Base-by-base conservation (phyloP, 2,797 vertebrate genomes). In the Microctenopoma lineatum region DNA sequence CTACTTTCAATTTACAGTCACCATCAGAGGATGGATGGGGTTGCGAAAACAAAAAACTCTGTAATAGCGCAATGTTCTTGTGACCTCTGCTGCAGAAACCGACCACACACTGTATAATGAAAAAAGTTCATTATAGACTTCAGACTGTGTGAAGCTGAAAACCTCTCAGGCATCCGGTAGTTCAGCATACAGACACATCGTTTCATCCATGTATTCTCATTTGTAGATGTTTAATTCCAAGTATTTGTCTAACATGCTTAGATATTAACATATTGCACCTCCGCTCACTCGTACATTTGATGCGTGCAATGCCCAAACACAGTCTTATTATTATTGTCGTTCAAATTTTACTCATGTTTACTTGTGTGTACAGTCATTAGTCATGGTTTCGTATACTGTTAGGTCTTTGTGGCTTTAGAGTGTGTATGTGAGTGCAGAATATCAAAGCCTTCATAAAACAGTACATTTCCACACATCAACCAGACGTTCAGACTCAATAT, bases 301-400 rank as follows among this genome's bases (percentile, higher is more conserved):
- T 80, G 57, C 75, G 73, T 80, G 59, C 44, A 14, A 3, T 27
- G 10, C 69, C 11, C 76, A 34, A 34, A 73, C 79, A 71, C 39
- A 25, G 59, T 46, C 27, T 72, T 81, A 57, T 80, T 84, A 77
- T 85, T 86, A 56, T 84, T 84, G 87, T 87, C 70, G 69, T 88
- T 90, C 50, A 87, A 88, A 80, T 84, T 87, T 82, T 66, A 79
- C 84, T 86, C 81, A 47, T 85, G 84, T 89, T 86, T 90, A 88
- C 83, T 79, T 29, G 4, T 62, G 77, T 83, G 87, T 93, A 92
- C 89, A 89, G 90, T 89, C 89, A 93, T 94, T 91, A 93, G 90
- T 94, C 93, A 94, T 83, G 87, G 91, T 94, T 94, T 95, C 93
- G 84, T 77, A 89, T 79, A 91, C 86, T 90, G 59, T 84, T 75